A percentile compares a stretch with the other conserved stretches of the same genome.
Conservation (phyloP, 2,888 invertebrate genomes). For the Amphimallon solstitiale region DNA sequence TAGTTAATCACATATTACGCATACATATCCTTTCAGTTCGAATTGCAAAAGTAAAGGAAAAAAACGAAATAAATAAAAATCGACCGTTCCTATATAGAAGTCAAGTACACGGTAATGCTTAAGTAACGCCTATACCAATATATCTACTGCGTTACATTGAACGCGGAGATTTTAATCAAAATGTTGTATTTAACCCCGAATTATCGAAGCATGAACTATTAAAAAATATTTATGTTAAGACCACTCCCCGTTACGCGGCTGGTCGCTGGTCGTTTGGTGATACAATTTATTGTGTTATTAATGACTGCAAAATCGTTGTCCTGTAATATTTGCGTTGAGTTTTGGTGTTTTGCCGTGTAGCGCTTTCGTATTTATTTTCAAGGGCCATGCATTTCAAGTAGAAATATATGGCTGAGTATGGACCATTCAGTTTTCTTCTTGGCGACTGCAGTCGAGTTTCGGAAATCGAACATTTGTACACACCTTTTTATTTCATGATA, state of each 20-base stretch:
- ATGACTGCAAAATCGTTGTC: slow-evolving; percentile 46
- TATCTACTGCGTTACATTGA: slow-evolving; percentile 28
- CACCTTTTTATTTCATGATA: no score
- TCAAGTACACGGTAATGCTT: slow-evolving; percentile 24
- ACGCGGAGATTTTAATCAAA: slow-evolving; percentile 38
- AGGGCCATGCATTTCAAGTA: no score
- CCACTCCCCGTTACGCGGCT: slow-evolving; percentile 50
- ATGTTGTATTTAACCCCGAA: slow-evolving; percentile 46
- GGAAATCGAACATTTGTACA: no score
- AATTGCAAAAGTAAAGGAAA: neutral
- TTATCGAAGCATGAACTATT: slow-evolving; percentile 55
- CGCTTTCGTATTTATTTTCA: no score
- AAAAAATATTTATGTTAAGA: slow-evolving; percentile 56
- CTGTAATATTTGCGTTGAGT: no score
- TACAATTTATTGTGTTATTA: slow-evolving; percentile 51
- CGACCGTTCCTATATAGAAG: slow-evolving; percentile 9
- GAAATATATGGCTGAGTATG: no score
- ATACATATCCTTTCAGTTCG: neutral
- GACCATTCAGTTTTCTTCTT: no score
- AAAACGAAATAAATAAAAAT: neutral
- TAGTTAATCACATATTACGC: slow-evolving; percentile 3
- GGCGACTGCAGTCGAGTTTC: no score
- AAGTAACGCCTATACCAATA: slow-evolving; percentile 23
- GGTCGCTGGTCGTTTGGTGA: slow-evolving; percentile 37
- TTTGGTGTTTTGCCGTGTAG: neutral